phyloP scores from a whole-genome alignment of 2,888 invertebrate species.

The Hetaerina titia region DNA sequence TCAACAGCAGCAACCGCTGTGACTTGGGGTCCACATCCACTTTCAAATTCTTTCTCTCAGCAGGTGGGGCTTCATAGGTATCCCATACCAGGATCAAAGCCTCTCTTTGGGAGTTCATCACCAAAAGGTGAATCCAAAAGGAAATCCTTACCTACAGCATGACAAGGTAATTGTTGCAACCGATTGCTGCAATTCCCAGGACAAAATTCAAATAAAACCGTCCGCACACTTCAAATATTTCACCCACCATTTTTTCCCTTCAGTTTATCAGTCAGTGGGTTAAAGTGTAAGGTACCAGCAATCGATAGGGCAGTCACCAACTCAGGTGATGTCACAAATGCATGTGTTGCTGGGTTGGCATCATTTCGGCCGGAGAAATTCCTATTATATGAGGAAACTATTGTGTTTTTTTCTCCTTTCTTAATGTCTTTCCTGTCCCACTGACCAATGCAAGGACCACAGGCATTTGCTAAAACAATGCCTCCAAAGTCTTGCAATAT shows the following conservation, averaged over 20 bases:
- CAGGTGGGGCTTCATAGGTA: constrained; percentile 94
- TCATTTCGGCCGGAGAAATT: constrained; percentile 99
- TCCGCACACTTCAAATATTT: constrained; percentile 40
- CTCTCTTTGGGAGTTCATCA: constrained; percentile 94
- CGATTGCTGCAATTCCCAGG: no score
- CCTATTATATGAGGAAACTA: constrained; percentile 99
- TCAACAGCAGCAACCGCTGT: constrained; percentile 93
- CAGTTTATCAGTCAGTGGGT: constrained; percentile 92
- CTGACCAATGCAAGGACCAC: constrained; percentile 99
- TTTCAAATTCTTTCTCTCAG: constrained; percentile 82
- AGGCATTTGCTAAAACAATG: constrained; percentile 97
- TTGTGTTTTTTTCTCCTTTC: constrained; percentile 99
- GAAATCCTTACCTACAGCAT: constrained; percentile 92
- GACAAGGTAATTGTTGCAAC: neutral
- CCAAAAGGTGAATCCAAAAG: constrained; percentile 73
- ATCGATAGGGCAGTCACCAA: constrained; percentile 96
- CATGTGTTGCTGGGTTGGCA: constrained; percentile 98
- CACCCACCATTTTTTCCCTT: constrained; percentile 83
- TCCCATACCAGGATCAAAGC: constrained; percentile 99
- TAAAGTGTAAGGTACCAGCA: constrained; percentile 93
- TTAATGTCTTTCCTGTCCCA: constrained; percentile 99
- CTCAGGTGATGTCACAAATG: constrained; percentile 99
- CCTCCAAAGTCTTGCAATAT: constrained; percentile 95
- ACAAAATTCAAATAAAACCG: neutral
- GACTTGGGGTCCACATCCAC: constrained; percentile 94